These are phyloP conservation scores for Myopa tessellatipennis DNA, from an alignment of 2,888 invertebrate genomes.

Conservation along the genomic window DNA sequence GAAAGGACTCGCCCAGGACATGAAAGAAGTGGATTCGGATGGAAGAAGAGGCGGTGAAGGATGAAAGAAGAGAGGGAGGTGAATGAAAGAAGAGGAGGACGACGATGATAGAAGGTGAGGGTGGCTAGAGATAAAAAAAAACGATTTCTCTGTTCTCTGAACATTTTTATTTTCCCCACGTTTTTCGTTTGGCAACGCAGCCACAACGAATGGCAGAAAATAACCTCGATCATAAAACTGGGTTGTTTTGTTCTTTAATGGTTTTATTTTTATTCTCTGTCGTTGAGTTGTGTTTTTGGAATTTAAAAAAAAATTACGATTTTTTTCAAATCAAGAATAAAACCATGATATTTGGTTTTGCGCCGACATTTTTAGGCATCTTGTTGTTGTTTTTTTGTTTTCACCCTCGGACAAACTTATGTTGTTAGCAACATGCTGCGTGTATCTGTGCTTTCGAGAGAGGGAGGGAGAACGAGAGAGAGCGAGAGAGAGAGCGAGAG, in stretches of 20 bases:
- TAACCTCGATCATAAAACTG: neutral
- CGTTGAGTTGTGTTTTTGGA: neutral
- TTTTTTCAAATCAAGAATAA: neutral
- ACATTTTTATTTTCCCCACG: neutral
- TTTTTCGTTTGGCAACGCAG: neutral
- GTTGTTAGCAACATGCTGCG: neutral
- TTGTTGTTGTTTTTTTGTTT: no score
- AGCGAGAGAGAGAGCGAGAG: no score
- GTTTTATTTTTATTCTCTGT: neutral
- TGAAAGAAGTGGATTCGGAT: no score
- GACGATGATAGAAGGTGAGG: no score
- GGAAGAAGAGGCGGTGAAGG: no score
- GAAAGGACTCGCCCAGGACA: no score
- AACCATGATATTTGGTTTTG: no score
- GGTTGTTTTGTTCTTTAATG: neutral
- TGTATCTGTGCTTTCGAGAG: neutral
- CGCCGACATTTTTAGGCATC: no score
- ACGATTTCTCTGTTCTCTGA: no score
- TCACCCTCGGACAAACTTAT: neutral
- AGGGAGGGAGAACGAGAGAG: neutral
- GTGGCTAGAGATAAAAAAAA: no score
- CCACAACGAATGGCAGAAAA: neutral
- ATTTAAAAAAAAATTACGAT: neutral
- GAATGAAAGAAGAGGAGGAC: no score
- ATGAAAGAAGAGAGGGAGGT: no score